Evolutionary conservation across 92 coral and sea anemone genomes (phyloP), one percentile per base, ranked within the genome.

Genomic region (Pocillopora grandis): DNA sequence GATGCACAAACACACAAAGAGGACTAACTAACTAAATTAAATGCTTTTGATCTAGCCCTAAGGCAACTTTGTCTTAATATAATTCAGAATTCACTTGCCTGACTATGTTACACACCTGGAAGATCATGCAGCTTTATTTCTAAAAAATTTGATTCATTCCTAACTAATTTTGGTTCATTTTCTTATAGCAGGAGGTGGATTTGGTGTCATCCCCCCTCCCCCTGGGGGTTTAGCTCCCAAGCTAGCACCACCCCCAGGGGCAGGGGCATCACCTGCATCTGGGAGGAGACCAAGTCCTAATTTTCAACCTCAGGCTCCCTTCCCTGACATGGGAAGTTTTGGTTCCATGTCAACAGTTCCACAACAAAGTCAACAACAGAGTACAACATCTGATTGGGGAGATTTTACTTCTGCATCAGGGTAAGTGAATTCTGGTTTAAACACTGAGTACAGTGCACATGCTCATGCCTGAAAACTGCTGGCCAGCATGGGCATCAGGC

Each of bases 201-300:
- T 89, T 31, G 98, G 97, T 48, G 84, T 89, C 56, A 85, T 96
- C 71, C 92, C 98, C 63, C 95, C 99, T 56, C 98, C 98, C 72
- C 97, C 98, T 13, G 91, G 95, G 48, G 88, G 93, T 11, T 67
- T 77, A 61, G 90, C 92, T 35, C 99, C 98, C 14, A 92, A 88
- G 87, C 87, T 94, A 66, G 97, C 98, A 83, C 98, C 99, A 72
- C 97, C 98, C 80, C 94, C 99, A 6, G 95, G 93, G n/a, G 76
- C 89, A n/a, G 92, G 94, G 36, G 85, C 89, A 71, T 94, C 98
- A 73, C 98, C 98, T 7, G 67, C 85, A 71, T 74, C 98, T 36
- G 78, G 80, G 55, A 87, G 95, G 76, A 90, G 92, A 78, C 77
- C 81, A 18, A 71, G 72, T 12, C 88, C 72, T 16, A 80, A 84